Base-by-base conservation (phyloP, 2,113 vertebrate genomes). In the Petrocephalus microphthalmus region DNA sequence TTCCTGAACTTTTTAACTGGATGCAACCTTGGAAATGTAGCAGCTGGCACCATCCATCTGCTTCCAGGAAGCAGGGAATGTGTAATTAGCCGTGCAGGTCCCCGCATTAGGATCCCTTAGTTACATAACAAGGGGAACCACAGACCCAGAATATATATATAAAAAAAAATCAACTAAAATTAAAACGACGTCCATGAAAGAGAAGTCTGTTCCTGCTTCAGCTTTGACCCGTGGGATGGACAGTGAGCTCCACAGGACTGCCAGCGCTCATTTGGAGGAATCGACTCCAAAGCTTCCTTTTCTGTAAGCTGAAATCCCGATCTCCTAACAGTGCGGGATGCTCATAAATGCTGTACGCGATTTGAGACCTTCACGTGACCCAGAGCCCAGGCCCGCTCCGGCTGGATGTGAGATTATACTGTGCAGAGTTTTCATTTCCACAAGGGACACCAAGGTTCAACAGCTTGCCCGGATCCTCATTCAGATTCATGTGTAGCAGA, bases 1-100 rank as follows among this genome's bases (percentile, higher is more conserved):
- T 90, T 89, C 90, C 89, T 82, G 89, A 88, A 90, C 88, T 87
- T 88, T 89, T 84, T 81, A 84, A 91, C 88, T 87, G 83, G 85
- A 85, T 88, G 87, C 86, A 89, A 89, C 89, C 87, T 91, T 92
- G 91, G 91, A 51, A 42, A 60, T 82, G 83, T 88, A 88, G 90
- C 51, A 83, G 89, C 88, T 90, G 88, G 88, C 89, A 85, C 51
- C 15, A 49, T 56, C 84, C 54, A 45, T 67, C 82, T 87, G 86
- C 84, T 90, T 88, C 89, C 86, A 82, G 88, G 81, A 64, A 84
- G 89, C 81, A 83, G 64, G 84, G 45, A 84, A 85, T 87, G 74
- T 33, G 74, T 87, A 89, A 89, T 89, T 87, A 85, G 52, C 87
- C 52, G 84, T 71, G 84, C 87, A 47, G 88, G 87, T 90, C 88